Percentiles rank a stretch among this genome's conserved stretches.
phyloP scores from a whole-genome alignment of 2,888 invertebrate genomes.

The Ephialtes manifestator region DNA sequence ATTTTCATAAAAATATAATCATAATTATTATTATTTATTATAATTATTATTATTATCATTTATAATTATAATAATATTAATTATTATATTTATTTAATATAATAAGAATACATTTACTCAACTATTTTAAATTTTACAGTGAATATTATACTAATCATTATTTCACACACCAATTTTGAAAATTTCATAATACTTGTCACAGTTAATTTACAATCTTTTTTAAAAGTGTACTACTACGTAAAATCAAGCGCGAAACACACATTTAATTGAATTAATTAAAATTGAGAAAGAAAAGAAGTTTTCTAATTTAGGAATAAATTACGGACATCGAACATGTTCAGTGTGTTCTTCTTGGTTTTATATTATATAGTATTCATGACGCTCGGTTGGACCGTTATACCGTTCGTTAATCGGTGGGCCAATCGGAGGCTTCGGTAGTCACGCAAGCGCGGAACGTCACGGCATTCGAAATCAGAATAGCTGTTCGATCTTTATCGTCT shows the following conservation, averaged over 20 bases:
- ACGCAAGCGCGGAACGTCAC: constrained; percentile 9
- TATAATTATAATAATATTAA: too few species aligned
- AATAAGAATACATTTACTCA: too few species aligned
- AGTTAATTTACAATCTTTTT: too few species aligned
- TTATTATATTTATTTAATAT: too few species aligned
- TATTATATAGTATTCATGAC: background rate
- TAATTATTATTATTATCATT: too few species aligned
- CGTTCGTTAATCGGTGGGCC: background rate
- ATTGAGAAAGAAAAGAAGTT: constrained; percentile 16
- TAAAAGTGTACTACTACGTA: background rate
- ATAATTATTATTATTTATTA: too few species aligned
- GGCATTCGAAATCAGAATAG: constrained; percentile 13
- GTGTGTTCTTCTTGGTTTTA: background rate
- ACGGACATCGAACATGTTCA: background rate
- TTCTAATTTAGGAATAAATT: constrained; percentile 2
- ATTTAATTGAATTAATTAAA: constrained; percentile 13
- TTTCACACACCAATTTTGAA: too few species aligned
- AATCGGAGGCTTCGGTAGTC: constrained; percentile 10
- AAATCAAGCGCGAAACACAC: background rate
- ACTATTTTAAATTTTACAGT: too few species aligned
- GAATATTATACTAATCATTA: too few species aligned
- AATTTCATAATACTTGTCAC: too few species aligned
- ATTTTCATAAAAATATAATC: too few species aligned
- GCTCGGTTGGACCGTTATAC: background rate
- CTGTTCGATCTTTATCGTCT: constrained; percentile 6